Percentiles rank a stretch among this genome's conserved stretches.
Conservation (phyloP, 2,888 invertebrate species). For the Trachelus stipa region DNA sequence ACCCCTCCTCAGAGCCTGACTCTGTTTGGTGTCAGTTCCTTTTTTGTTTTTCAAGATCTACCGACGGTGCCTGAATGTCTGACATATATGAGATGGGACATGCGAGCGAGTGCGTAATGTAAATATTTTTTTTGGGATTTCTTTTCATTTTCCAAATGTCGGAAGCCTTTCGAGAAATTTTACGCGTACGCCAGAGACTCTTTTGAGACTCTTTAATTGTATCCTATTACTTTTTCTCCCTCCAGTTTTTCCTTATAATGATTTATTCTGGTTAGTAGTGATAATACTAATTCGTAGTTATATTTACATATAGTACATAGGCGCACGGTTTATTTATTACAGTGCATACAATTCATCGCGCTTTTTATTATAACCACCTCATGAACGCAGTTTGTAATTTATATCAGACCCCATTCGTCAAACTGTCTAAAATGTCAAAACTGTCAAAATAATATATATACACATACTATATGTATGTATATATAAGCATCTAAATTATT, state of each 20-base stretch:
- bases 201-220: background rate
- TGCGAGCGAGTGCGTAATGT: conserved; percentile 1
- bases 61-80: conserved; percentile 22
- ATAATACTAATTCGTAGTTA: background rate
- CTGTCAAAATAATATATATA: too few relatives aligned
- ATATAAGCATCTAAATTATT: conserved; percentile 26
- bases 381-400: background rate
- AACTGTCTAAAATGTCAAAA: too few relatives aligned
- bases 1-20: background rate
- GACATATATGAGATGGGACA: background rate
- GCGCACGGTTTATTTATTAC: background rate
- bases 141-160: background rate
- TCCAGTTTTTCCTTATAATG: background rate
- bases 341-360: background rate
- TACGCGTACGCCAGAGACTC: background rate
- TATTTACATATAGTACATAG: background rate
- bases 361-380: background rate
- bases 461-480: conserved; percentile 20
- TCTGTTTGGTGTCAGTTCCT: background rate
- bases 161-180: background rate
- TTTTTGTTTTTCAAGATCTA: conserved; percentile 11
- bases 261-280: background rate
- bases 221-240: background rate
- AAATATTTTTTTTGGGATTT: background rate
- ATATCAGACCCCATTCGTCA: background rate